Percentiles rank a stretch among this genome's conserved stretches.
Evolutionary conservation across 2,113 vertebrate species (phyloP).

Genomic region (Harpagus bidentatus): DNA sequence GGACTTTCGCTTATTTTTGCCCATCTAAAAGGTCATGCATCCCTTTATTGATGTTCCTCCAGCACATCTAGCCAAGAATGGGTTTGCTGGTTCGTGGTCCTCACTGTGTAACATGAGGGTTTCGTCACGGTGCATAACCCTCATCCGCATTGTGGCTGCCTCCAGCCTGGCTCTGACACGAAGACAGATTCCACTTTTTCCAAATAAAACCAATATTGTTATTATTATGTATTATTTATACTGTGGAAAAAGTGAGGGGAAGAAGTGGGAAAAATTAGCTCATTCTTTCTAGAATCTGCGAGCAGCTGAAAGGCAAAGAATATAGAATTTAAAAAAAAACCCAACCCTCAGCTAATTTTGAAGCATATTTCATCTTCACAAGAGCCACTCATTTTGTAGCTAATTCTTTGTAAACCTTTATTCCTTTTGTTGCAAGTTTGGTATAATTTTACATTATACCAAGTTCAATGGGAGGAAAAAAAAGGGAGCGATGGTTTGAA

Average conservation of each 20-base stretch:
- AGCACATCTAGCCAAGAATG: not conserved
- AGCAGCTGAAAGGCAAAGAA: constrained; percentile 20
- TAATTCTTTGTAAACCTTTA: constrained; percentile 28
- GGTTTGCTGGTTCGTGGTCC: not conserved
- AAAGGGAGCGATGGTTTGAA: not conserved
- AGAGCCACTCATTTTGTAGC: not conserved
- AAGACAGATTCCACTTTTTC: not conserved
- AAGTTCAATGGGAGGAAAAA: not conserved
- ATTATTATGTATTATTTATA: not conserved
- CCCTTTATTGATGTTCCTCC: not conserved
- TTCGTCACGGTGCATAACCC: accelerated
- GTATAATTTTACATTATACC: not conserved
- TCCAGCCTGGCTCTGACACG: not conserved
- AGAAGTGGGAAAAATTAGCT: not conserved
- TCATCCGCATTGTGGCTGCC: not conserved
- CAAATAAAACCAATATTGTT: not conserved
- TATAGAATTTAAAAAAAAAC: not conserved
- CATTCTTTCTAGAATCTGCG: not conserved
- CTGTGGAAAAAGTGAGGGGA: not conserved
- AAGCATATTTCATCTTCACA: constrained; percentile 26
- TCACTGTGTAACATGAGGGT: accelerated
- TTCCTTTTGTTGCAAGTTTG: constrained; percentile 13
- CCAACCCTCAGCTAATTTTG: constrained; percentile 34
- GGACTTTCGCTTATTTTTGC: not conserved
- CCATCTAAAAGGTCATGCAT: not conserved